These are phyloP conservation scores for Drosophila subquinaria DNA, from an alignment of 2,888 invertebrate species.

Conservation along the genomic window DNA sequence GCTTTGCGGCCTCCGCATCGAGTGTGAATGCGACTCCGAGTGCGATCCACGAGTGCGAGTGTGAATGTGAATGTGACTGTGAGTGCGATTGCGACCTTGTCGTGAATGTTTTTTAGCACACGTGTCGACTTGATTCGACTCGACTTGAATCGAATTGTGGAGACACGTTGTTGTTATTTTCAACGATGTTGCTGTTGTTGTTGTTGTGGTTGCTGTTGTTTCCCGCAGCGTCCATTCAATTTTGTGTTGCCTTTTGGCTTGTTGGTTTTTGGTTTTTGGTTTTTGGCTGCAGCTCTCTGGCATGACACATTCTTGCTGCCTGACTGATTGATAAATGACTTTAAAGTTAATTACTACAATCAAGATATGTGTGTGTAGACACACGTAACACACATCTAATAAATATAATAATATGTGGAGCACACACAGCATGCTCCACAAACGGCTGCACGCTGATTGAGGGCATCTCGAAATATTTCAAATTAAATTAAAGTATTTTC, in stretches of 20 bases:
- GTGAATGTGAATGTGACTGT: constrained; percentile 6
- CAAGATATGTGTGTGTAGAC: constrained; percentile 36
- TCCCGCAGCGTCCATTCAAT: constrained; percentile 33
- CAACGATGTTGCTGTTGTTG: constrained; percentile 6
- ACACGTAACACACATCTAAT: constrained; percentile 6
- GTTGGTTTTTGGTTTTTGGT: constrained; percentile 22
- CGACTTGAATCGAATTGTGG: constrained; percentile 28
- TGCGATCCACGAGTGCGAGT: constrained; percentile 4
- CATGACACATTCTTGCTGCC: constrained; percentile 71
- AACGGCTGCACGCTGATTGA: background rate
- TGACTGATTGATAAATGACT: constrained; percentile 74
- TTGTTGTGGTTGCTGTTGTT: constrained; percentile 21
- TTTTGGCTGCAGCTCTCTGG: constrained; percentile 34
- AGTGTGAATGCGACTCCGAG: constrained; percentile 2
- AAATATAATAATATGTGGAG: constrained; percentile 10
- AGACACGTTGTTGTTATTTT: constrained; percentile 27
- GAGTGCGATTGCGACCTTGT: constrained; percentile 59
- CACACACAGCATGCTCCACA: constrained; percentile 1
- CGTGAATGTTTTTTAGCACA: constrained; percentile 68
- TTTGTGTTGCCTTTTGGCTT: constrained; percentile 31
- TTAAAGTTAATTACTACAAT: constrained; percentile 70
- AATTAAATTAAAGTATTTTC: constrained; percentile 2
- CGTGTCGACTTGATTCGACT: constrained; percentile 50
- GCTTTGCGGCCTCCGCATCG: constrained; percentile 54
- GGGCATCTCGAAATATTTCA: background rate